Percentiles rank a stretch among this genome's conserved stretches.
These are phyloP conservation scores for Axea sp. DNA, from an alignment of 2,888 invertebrate genomes.

Conservation along the genomic window DNA sequence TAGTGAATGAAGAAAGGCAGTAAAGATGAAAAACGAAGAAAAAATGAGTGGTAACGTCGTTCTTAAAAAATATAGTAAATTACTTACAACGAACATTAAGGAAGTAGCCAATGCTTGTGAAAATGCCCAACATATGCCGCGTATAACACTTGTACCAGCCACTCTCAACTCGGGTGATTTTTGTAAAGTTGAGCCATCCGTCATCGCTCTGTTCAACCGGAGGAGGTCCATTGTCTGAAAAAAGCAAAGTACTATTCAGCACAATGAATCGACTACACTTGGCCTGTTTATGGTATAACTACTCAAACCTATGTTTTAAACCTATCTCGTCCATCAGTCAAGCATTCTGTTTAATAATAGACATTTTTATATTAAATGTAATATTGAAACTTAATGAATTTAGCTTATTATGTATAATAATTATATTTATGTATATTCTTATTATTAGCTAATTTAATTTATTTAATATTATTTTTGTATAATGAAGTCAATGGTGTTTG, in stretches of 20 bases:
- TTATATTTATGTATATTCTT: no score
- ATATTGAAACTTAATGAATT: no score
- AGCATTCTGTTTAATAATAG: no score
- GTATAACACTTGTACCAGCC: constrained; percentile 97
- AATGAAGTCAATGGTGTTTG: no score
- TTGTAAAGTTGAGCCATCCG: constrained; percentile 91
- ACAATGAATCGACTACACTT: constrained; percentile 51
- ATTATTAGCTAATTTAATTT: no score
- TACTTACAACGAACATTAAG: constrained; percentile 93
- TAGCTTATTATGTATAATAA: no score
- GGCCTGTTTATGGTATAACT: constrained; percentile 33
- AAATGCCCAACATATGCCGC: constrained; percentile 89
- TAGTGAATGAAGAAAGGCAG: constrained; percentile 8
- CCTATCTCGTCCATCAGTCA: no score
- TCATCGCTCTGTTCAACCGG: constrained; percentile 85
- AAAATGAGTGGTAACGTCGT: constrained; percentile 42
- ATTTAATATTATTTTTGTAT: no score
- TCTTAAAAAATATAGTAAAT: constrained; percentile 52
- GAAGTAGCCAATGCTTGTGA: constrained; percentile 94
- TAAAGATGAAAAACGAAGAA: constrained; percentile 32
- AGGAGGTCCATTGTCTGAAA: constrained; percentile 77
- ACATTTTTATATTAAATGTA: no score
- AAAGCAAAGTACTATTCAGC: constrained; percentile 54
- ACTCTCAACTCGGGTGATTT: constrained; percentile 88
- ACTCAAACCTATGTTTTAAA: no score